Base-by-base conservation (phyloP, 2,113 vertebrate species). In the Ceuthmochares aereus region DNA sequence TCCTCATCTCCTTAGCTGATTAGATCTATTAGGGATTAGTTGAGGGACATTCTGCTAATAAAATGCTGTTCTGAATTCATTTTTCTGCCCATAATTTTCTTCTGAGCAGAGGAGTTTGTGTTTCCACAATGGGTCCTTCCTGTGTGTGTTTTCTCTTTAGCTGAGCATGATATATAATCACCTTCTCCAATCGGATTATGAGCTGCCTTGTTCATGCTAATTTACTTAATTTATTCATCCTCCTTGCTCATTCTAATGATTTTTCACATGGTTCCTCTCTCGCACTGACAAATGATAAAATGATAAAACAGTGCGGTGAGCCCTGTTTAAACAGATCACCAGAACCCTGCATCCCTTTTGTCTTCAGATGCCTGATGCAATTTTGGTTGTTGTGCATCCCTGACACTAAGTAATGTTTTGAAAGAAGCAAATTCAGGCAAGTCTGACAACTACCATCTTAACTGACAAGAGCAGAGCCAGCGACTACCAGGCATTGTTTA, bases 191-290 rank as follows among this genome's bases (percentile, higher is more conserved):
- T 2, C 84, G 86, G 90, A 96, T 96, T 97, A 96, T 84, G 49
- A 94, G 34, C 76, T 92, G 83, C 92, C 77, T 96, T 89, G 72
- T 94, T 96, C 92, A 92, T 90, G 91, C 59, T 93, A 81, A 94
- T 96, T 94, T 90, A 84, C 69, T 94, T 94, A 96, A 96, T 97
- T 95, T 96, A 95, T 94, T 96, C 89, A 83, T 95, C 80, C 73
- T 94, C 63, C 76, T 96, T 90, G 55, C 93, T 95, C 45, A 62
- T 93, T 96, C 40, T 94, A 84, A 89, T 73, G 90, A 94, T 96
- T 94, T 96, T 96, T 95, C 89, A 82, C 70, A 79, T 76, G 80
- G 64, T 75, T 93, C 70, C 63, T 93, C 47, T 96, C 95, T 90
- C 0, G 3, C 51, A 45, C 62, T 63, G 62, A 91, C 89, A 93